Percentiles rank a stretch among this genome's conserved stretches.
Conservation (phyloP, 2,888 invertebrate species). For the Tachina lurida region DNA sequence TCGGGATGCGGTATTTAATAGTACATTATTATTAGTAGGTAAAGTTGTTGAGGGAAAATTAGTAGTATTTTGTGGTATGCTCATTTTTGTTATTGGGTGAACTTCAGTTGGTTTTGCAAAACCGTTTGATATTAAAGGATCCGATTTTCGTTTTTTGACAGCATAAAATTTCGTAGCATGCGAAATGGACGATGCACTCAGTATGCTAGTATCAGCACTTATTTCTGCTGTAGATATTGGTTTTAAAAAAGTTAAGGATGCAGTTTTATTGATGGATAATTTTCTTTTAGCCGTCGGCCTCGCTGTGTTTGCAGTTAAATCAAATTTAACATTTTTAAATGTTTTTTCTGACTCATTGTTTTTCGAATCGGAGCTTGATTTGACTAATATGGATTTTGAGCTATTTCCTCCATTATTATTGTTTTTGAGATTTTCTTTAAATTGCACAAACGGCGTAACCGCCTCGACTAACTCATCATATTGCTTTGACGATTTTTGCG, state of each 20-base stretch:
- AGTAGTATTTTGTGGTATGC: background rate
- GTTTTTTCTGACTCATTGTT: slow-evolving; percentile 37
- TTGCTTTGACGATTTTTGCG: slow-evolving; percentile 58
- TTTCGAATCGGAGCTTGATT: slow-evolving; percentile 32
- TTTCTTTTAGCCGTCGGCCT: slow-evolving; percentile 43
- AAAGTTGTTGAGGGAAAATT: background rate
- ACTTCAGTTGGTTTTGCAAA: slow-evolving; percentile 22
- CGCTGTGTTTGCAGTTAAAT: slow-evolving; percentile 14
- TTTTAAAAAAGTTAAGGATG: slow-evolving; percentile 30
- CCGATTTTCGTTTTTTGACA: slow-evolving; percentile 41
- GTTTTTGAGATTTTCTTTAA: slow-evolving; percentile 76
- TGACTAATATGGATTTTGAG: slow-evolving; percentile 19
- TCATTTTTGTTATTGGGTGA: slow-evolving; percentile 11
- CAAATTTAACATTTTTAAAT: slow-evolving; percentile 56
- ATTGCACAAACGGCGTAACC: slow-evolving; percentile 73
- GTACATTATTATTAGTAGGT: background rate
- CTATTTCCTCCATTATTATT: slow-evolving; percentile 44
- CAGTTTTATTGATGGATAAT: slow-evolving; percentile 27
- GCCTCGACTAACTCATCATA: slow-evolving; percentile 72
- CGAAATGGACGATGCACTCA: background rate
- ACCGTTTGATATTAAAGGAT: slow-evolving; percentile 29
- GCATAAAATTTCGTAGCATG: slow-evolving; percentile 11
- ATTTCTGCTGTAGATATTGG: slow-evolving; percentile 3
- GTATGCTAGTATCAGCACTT: background rate
- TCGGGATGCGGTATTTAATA: background rate